Evolutionary conservation across 2,113 vertebrate genomes (phyloP).

Genomic region (Myocastor coypus): DNA sequence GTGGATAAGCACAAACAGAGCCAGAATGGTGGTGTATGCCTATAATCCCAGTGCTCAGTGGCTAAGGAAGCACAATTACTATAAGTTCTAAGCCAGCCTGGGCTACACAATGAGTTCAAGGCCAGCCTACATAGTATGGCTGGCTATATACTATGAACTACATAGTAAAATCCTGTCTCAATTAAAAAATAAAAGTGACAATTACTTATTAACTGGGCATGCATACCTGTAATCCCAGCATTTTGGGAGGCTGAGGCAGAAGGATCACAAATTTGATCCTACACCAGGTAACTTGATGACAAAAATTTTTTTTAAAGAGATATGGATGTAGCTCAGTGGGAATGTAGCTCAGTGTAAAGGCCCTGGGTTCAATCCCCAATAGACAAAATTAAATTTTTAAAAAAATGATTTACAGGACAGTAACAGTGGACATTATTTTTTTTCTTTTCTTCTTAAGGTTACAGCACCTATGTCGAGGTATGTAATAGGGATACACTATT

Average conservation of each 20-base stretch:
- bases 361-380: neutral
- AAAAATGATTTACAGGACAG: neutral
- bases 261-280: neutral
- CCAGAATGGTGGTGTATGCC: neutral
- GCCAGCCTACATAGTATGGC: neutral
- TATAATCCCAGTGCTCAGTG: neutral
- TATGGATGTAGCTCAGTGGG: neutral
- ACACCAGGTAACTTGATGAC: neutral
- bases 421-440: neutral
- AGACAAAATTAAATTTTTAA: neutral
- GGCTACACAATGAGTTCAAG: neutral
- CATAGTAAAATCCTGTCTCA: neutral
- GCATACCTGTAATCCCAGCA: neutral
- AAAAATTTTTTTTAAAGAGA: neutral
- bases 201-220: neutral
- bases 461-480: neutral
- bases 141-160: neutral
- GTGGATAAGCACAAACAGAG: neutral
- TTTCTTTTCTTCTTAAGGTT: slow-evolving; percentile 14
- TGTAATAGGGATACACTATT: neutral
- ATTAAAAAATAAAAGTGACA: neutral
- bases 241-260: neutral
- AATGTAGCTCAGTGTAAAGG: neutral
- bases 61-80: neutral
- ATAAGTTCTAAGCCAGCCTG: neutral